phyloP scores from a whole-genome alignment of 2,797 vertebrate genomes.

The Aphelocoma californica region DNA sequence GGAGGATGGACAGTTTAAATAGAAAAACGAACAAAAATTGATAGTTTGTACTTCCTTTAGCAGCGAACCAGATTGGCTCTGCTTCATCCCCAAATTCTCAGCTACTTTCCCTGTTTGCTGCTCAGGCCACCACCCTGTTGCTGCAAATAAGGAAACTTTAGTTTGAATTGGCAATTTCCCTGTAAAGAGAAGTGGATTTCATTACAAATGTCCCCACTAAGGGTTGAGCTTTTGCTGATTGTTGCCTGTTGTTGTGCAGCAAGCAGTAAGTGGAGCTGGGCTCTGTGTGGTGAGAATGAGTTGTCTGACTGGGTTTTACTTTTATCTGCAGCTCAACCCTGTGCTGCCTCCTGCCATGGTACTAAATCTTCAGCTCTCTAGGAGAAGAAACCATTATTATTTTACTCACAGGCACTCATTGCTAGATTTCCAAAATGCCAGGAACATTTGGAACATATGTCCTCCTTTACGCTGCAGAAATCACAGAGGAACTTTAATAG shows the following conservation, averaged over 20 bases:
- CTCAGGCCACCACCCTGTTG: background rate
- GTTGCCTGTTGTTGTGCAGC: background rate
- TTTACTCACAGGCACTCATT: background rate
- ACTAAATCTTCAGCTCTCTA: background rate
- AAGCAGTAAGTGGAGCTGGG: background rate
- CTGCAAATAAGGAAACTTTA: background rate
- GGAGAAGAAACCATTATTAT: background rate
- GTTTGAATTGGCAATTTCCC: background rate
- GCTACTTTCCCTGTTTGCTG: background rate
- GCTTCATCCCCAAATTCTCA: background rate
- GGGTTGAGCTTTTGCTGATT: background rate
- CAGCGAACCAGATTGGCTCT: background rate
- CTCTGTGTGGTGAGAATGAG: background rate
- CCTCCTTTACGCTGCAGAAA: background rate
- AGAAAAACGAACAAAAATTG: background rate
- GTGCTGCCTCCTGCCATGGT: background rate
- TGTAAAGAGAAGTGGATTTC: background rate
- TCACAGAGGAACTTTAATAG: background rate
- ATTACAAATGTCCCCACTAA: background rate
- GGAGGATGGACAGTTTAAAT: background rate
- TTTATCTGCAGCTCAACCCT: background rate
- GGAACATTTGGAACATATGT: background rate
- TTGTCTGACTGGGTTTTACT: background rate
- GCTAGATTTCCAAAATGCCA: background rate
- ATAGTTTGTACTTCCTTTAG: background rate